These are phyloP conservation scores for Anguilla pacifica DNA, from an alignment of 2,797 vertebrate genomes.

Conservation along the genomic window DNA sequence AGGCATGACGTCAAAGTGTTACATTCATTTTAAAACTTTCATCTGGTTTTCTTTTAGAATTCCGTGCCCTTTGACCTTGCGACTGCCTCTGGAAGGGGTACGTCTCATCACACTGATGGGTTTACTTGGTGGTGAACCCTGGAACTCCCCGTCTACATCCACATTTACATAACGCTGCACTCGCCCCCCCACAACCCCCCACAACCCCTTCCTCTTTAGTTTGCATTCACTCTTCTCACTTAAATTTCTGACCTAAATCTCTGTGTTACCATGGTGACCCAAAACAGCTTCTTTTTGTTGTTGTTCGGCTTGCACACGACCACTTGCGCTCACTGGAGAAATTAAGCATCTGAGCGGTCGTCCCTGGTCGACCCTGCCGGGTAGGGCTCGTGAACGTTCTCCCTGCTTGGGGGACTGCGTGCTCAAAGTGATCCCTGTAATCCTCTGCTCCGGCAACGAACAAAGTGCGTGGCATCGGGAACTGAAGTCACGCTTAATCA, in stretches of 20 bases:
- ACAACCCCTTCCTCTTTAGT: neutral
- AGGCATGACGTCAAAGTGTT: neutral
- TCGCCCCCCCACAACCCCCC: too few species aligned
- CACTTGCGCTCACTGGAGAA: slow-evolving; percentile 19
- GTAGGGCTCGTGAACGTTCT: neutral
- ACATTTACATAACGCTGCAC: neutral
- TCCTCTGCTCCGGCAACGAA: slow-evolving; percentile 10
- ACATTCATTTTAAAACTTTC: neutral
- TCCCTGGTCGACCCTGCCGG: slow-evolving; percentile 3
- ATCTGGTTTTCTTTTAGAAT: neutral
- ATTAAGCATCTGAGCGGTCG: slow-evolving; percentile 28
- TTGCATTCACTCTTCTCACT: slow-evolving; percentile 28
- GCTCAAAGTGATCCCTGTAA: neutral
- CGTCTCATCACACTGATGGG: neutral
- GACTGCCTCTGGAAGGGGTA: neutral
- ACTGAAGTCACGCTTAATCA: neutral
- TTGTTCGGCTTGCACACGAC: neutral
- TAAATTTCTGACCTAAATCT: slow-evolving; percentile 41
- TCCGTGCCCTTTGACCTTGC: neutral
- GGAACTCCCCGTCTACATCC: neutral
- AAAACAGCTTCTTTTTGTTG: slow-evolving; percentile 22
- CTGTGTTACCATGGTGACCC: slow-evolving; percentile 40
- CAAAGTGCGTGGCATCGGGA: slow-evolving; percentile 7
- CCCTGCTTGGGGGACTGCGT: neutral
- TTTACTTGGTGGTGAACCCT: neutral